phyloP scores from a whole-genome alignment of 2,888 invertebrate genomes.

The Oscheius onirici region DNA sequence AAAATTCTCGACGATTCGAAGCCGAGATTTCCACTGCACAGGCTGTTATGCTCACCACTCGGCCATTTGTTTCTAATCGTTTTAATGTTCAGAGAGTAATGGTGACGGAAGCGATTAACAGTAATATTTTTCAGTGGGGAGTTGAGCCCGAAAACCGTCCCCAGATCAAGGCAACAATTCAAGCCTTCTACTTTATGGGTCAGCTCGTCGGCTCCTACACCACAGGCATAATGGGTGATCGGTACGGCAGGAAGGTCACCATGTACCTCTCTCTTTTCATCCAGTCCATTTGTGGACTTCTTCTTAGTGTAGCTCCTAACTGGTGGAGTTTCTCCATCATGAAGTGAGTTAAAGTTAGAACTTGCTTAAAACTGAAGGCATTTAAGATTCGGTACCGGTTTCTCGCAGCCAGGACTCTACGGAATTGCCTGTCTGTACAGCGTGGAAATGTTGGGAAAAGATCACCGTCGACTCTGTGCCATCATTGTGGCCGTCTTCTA shows the following conservation, averaged over 20 bases:
- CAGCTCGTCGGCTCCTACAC: not conserved
- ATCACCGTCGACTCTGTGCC: conserved; percentile 10
- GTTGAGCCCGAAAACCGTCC: not conserved
- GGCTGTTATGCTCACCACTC: no score
- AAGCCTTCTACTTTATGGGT: not conserved
- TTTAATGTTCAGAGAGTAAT: no score
- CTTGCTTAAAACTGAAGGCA: not conserved
- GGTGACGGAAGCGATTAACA: not conserved
- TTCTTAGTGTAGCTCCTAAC: not conserved
- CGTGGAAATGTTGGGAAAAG: conserved; percentile 1
- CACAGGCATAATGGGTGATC: not conserved
- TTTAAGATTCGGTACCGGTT: conserved; percentile 10
- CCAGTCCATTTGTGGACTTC: not conserved
- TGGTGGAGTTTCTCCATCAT: not conserved
- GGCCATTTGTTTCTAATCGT: no score
- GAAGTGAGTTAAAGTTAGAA: not conserved
- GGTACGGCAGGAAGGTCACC: not conserved
- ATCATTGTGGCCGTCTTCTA: not conserved
- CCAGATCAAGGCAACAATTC: not conserved
- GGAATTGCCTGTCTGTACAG: not conserved
- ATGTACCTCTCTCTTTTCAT: not conserved
- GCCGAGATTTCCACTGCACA: no score
- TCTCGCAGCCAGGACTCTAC: conserved; percentile 8
- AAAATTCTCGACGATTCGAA: no score
- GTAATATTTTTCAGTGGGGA: not conserved